A percentile compares a stretch with the other conserved stretches of the same genome.
Conservation (phyloP, 2,888 invertebrate genomes). For the Dexiosoma caninum region DNA sequence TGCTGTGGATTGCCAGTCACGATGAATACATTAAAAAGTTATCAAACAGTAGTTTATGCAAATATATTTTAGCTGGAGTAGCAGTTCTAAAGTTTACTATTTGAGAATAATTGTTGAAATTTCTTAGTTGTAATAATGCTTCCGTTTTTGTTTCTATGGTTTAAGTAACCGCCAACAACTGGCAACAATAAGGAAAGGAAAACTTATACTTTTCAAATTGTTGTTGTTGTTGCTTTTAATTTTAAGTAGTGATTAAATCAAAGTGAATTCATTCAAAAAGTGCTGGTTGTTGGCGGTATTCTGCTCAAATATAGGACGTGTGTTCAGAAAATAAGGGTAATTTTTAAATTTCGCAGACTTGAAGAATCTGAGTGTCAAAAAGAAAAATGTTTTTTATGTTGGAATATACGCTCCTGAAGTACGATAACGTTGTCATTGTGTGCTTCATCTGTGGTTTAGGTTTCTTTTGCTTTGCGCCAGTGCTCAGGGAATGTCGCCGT, state of each 20-base stretch:
- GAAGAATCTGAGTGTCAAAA: no score
- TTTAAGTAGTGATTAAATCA: slow-evolving; percentile 33
- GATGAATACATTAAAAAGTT: slow-evolving; percentile 9
- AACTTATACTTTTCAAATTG: slow-evolving; percentile 14
- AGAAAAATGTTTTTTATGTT: no score
- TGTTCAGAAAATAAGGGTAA: no score
- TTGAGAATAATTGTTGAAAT: slow-evolving; percentile 7
- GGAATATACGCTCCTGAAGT: no score
- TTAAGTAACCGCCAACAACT: neutral
- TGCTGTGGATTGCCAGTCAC: neutral
- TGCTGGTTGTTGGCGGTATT: no score
- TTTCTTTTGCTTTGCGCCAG: no score
- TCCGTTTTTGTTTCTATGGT: neutral
- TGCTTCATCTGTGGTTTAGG: no score
- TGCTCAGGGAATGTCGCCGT: no score
- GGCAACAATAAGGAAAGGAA: slow-evolving; percentile 11
- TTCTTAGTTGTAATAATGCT: neutral
- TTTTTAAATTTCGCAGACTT: no score
- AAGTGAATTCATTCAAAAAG: slow-evolving; percentile 53
- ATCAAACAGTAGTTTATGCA: slow-evolving; percentile 29
- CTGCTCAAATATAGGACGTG: no score
- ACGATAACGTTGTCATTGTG: no score
- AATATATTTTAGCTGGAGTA: neutral
- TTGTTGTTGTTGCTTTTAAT: neutral
- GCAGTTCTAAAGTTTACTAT: slow-evolving; percentile 14